Conservation (phyloP, 2,113 vertebrate species). For the Otocyon megalotis region DNA sequence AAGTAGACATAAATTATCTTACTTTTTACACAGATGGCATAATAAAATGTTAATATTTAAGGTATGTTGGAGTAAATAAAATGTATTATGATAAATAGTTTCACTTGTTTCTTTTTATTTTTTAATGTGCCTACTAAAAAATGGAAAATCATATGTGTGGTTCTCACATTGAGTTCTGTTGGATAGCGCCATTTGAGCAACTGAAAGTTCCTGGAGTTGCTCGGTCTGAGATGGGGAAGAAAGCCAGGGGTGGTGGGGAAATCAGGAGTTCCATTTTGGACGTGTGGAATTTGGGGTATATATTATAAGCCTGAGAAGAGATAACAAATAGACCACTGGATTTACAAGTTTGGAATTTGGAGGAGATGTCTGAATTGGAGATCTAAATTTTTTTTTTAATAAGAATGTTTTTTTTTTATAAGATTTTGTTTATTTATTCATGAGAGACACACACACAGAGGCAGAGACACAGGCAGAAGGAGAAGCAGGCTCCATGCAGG, state of each 20-base stretch:
- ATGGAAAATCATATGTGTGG: neutral
- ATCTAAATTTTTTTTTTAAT: neutral
- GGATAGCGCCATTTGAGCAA: neutral
- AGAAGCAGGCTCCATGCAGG: too few relatives aligned
- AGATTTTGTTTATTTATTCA: too few relatives aligned
- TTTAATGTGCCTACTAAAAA: constrained; percentile 21
- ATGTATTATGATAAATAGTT: constrained; percentile 29
- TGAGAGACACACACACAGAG: too few relatives aligned
- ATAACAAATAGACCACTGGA: neutral
- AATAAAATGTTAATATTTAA: constrained; percentile 44
- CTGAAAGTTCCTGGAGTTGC: neutral
- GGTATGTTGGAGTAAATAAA: constrained; percentile 57
- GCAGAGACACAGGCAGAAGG: too few relatives aligned
- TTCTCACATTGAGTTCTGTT: neutral
- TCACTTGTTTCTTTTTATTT: constrained; percentile 7
- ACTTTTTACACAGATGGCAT: neutral
- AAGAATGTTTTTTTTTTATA: too few relatives aligned
- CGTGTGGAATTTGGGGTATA: neutral
- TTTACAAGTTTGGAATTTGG: neutral
- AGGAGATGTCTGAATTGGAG: neutral
- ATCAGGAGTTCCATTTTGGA: neutral
- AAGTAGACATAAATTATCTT: neutral
- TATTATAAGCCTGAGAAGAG: neutral
- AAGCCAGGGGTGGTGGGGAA: neutral
- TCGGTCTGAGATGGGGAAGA: neutral